A percentile compares a stretch with the other conserved stretches of the same genome.
Conservation (phyloP, 2,797 vertebrate genomes). For the Lacerta viridis region DNA sequence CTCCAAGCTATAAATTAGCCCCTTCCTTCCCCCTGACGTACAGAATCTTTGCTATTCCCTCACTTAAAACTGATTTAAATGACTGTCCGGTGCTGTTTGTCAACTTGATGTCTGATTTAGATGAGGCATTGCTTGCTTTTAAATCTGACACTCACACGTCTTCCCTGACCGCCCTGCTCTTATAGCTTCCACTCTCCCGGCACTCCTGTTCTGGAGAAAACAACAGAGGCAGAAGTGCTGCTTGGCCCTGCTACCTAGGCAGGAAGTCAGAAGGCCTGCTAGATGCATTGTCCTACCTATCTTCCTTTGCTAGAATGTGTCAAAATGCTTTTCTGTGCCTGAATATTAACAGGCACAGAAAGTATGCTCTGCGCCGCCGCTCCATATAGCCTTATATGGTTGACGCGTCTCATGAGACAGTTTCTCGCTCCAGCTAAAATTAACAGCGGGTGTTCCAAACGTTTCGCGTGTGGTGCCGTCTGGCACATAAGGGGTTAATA, state of each 20-base stretch:
- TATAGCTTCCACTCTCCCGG: not conserved
- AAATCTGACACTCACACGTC: constrained; percentile 19
- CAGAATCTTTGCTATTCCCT: constrained; percentile 16
- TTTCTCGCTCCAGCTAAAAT: constrained; percentile 32
- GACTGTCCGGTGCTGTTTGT: not conserved
- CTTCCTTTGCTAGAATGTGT: not conserved
- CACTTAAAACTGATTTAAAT: constrained; percentile 13
- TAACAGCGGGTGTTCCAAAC: accelerated
- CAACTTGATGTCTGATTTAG: not conserved
- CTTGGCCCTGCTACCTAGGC: not conserved
- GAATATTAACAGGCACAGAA: not conserved
- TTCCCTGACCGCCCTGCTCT: not conserved
- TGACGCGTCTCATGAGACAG: not conserved
- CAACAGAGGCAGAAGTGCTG: accelerated
- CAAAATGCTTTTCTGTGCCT: not conserved
- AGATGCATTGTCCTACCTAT: not conserved
- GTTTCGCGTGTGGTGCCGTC: accelerated
- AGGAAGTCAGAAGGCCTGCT: not conserved
- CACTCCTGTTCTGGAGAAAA: not conserved
- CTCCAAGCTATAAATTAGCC: constrained; percentile 22
- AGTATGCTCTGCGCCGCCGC: accelerated
- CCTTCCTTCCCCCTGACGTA: constrained; percentile 1
- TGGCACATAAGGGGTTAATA: constrained; percentile 33
- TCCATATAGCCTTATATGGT: not conserved
- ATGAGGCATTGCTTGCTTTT: constrained; percentile 19